phyloP scores from a whole-genome alignment of 2,113 vertebrate species.

The Tachysurus vachellii region DNA sequence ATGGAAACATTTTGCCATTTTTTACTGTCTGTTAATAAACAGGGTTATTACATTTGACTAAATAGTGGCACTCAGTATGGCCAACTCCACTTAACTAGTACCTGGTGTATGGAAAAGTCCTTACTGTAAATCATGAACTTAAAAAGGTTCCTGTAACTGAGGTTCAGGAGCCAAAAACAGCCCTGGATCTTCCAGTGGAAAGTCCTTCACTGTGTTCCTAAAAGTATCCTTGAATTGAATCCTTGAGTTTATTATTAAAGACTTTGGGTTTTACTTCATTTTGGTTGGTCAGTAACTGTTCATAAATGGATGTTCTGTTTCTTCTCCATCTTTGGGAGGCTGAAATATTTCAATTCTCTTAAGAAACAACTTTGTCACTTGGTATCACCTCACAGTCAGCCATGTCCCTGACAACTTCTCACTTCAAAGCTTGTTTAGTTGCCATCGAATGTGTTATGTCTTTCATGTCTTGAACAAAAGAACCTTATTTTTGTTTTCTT shows the following conservation, averaged over 20 bases:
- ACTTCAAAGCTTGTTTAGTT: slow-evolving; percentile 21
- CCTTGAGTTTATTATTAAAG: background rate
- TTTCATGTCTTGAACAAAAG: slow-evolving; percentile 41
- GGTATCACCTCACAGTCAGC: slow-evolving; percentile 21
- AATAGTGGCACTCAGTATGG: background rate
- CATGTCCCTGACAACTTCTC: slow-evolving; percentile 12
- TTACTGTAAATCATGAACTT: background rate
- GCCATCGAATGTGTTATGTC: slow-evolving; percentile 11
- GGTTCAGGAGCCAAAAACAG: background rate
- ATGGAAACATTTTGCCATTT: background rate
- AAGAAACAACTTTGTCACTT: background rate
- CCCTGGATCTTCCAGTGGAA: background rate
- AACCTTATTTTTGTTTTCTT: slow-evolving; percentile 13
- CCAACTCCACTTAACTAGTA: background rate
- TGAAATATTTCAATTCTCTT: background rate
- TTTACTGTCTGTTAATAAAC: background rate
- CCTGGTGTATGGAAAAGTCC: background rate
- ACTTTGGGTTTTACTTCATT: background rate
- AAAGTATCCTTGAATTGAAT: background rate
- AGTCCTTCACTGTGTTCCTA: background rate
- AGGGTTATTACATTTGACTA: background rate
- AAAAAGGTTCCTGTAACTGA: background rate
- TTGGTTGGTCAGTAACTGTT: slow-evolving; percentile 4
- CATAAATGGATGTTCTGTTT: slow-evolving; percentile 3
- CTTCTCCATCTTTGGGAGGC: background rate